Base-by-base conservation (phyloP, 2,113 vertebrate genomes). In the Paratilapia polleni region DNA sequence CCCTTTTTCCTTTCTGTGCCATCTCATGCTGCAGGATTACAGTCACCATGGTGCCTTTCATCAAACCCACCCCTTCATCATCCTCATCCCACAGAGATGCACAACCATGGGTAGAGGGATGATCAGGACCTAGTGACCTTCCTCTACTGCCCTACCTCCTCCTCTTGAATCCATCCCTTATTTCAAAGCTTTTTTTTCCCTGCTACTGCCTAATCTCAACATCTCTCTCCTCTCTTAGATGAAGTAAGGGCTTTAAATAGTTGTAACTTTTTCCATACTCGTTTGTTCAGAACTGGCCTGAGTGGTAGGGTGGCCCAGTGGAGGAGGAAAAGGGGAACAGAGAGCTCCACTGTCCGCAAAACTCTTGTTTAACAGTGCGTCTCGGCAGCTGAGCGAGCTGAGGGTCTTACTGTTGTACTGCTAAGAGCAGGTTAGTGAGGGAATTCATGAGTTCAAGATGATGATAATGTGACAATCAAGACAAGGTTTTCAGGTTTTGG, bases 21-120 rank as follows among this genome's bases (percentile, higher is more conserved):
- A 41, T 62, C 60, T 86, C 74, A 83, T 74, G 78, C 82, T 78
- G 81, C 66, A 68, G 83, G 82, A 93, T 91, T 86, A 91, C 8
- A 54, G 43, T 22, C 75, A 19, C 78, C 75, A 57, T 56, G 26
- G 56, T 41, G 80, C 63, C 78, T 26, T 63, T 59, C 78, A 87
- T 75, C n/a, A 58, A 77, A 43, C 34, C 41, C 54, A 22, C 26
- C 63, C 28, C 26, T 34, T 75, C 73, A n/a, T 61, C 79, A 31
- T 26, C 36, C 49, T n/a, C 57, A 19, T 24, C 77, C 73, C 38
- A 49, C 56, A 47, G 49, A 49, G n/a, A 22, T 43, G 86, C 36
- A 31, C 41, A 79, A 91, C 58, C 12, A 41, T 12, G 34, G 47
- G 26, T 57, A 12, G 47, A 63, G 22, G 49, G 70, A 62, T 26